Percentiles rank a stretch among this genome's conserved stretches.
These are phyloP conservation scores for Petrolisthes cinctipes DNA, from an alignment of 2,888 invertebrate species.

Conservation along the genomic window DNA sequence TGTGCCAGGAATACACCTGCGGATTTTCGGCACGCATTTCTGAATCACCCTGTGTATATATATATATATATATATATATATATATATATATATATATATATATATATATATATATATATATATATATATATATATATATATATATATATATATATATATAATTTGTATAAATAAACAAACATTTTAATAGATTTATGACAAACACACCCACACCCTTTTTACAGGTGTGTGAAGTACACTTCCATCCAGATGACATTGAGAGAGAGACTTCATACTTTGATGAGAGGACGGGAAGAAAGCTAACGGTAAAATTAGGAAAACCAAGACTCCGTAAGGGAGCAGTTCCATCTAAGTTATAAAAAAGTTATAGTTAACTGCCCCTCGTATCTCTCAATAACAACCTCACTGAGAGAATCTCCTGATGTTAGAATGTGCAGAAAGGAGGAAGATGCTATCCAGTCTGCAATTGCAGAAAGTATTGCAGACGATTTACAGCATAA, in stretches of 20 bases:
- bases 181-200: no score
- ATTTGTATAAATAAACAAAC: no score
- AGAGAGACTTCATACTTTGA: background rate
- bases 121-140: slow-evolving; percentile 1
- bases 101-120: slow-evolving; percentile 1
- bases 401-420: background rate
- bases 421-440: background rate
- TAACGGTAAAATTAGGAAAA: background rate
- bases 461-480: background rate
- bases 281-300: background rate
- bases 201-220: background rate
- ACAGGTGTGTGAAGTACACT: background rate
- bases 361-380: background rate
- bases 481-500: background rate
- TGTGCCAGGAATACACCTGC: no score
- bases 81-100: slow-evolving; percentile 1
- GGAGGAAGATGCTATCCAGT: background rate
- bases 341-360: background rate
- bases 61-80: background rate
- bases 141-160: no score
- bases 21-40: no score
- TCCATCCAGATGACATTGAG: background rate
- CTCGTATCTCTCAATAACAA: background rate
- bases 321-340: background rate
- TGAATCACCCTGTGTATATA: background rate